Conservation (phyloP, 2,113 vertebrate species). For the Agapornis roseicollis region DNA sequence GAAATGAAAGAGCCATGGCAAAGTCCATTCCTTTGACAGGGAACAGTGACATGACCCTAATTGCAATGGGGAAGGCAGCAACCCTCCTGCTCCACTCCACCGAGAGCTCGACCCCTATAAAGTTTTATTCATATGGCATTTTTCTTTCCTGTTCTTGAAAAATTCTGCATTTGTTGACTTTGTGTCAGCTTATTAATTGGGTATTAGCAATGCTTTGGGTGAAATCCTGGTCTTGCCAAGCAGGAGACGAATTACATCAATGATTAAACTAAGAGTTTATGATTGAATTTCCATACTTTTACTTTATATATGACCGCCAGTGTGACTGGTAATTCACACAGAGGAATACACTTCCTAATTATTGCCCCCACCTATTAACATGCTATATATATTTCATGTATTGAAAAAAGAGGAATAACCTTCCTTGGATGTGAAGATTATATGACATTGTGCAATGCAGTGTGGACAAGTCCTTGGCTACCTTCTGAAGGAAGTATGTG, state of each 20-base stretch:
- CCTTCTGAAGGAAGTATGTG: constrained; percentile 12
- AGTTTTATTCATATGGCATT: neutral
- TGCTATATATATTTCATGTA: neutral
- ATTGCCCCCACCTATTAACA: neutral
- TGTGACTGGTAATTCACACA: neutral
- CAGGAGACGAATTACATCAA: neutral
- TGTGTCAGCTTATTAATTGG: constrained; percentile 41
- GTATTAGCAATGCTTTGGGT: constrained; percentile 15
- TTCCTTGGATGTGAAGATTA: neutral
- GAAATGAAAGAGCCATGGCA: constrained; percentile 14
- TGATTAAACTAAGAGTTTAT: constrained; percentile 1
- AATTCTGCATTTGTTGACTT: constrained; percentile 21
- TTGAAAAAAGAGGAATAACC: neutral
- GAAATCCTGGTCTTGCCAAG: neutral
- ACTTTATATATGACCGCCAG: neutral
- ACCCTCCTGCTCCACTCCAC: neutral
- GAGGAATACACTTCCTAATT: neutral
- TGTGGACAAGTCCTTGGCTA: constrained; percentile 28
- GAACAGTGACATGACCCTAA: constrained; percentile 17
- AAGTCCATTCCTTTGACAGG: constrained; percentile 38
- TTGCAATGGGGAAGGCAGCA: neutral
- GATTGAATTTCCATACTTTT: constrained; percentile 25
- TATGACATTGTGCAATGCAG: neutral
- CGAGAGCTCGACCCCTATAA: neutral
- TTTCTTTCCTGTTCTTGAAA: neutral